Base-by-base conservation (phyloP, 2,888 invertebrate genomes). In the Eilema griseolum region DNA sequence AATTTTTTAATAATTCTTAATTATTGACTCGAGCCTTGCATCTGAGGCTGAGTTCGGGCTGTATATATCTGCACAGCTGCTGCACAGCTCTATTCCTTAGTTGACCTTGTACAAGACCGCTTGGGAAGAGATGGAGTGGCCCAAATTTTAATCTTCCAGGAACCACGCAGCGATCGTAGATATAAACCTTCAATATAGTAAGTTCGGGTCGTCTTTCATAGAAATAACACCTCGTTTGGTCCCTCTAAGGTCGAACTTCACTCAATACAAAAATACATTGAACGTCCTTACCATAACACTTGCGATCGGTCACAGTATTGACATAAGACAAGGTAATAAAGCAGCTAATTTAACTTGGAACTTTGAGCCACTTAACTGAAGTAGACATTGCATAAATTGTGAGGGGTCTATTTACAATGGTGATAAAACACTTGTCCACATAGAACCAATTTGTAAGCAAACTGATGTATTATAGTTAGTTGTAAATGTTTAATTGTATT, bases 281-380 rank as follows among this genome's bases (percentile, higher is more conserved):
- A 76, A 81, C 82, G 84, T 83, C 85, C 83, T 84, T 83, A 79
- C 69, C 69, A 69, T 66, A 79, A 82, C 82, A 82, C 82, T 82
- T 66, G 76, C 64, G 73, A 83, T 83, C 75, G 67, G 84, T 76
- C 74, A 81, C 75, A 79, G 67, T 85, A 83, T 84, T 85, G 83
- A 83, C 81, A 73, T 73, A 75, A 74, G 75, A 80, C 81, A 85
- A 84, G 83, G 85, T 74, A 73, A 83, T 73, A 69, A 46, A 66
- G 70, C 23, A 65, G 65, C 83, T 61, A 78, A 66, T 60, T 33
- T 76, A 77, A 69, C 68, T 71, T 77, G 78, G 76, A 24, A 64
- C 79, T 74, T 46, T 69, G 28, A 37, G 28, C 16, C 28, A n/a
- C 61, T 23, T 33, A 24, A 20, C n/a, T 57, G 60, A 56, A 46